Evolutionary conservation across 2,888 invertebrate species (phyloP).

Genomic region (Cephus pygmeus): DNA sequence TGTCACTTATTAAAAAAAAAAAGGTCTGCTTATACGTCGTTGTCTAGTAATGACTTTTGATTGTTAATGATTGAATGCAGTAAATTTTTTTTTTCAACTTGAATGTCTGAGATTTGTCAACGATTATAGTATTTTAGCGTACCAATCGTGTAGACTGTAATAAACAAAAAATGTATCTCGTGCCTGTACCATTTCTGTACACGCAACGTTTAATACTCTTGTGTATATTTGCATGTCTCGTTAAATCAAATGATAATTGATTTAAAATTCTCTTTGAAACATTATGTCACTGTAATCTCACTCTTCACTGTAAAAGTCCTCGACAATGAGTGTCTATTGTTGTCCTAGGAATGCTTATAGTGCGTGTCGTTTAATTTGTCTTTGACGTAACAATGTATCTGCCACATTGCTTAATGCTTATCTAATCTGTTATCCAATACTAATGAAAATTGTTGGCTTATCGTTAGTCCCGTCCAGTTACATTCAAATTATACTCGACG

Average conservation of each 20-base stretch:
- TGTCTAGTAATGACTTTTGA: background rate
- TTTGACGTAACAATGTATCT: slow-evolving; percentile 26
- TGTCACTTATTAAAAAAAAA: background rate
- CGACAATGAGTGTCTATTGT: background rate
- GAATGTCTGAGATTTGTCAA: background rate
- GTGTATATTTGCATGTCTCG: background rate
- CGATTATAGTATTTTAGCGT: background rate
- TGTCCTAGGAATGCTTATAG: background rate
- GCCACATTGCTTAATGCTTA: slow-evolving; percentile 22
- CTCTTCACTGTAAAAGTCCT: background rate
- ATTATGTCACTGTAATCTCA: background rate
- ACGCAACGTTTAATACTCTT: too few relatives aligned
- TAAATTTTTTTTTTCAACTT: background rate
- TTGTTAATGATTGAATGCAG: background rate
- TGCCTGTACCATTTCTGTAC: too few relatives aligned
- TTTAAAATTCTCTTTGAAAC: background rate
- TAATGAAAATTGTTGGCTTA: slow-evolving; percentile 22
- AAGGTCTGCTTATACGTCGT: background rate
- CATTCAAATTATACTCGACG: background rate
- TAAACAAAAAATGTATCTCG: too few relatives aligned
- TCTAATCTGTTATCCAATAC: slow-evolving; percentile 60
- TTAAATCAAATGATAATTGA: background rate
- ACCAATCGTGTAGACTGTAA: background rate
- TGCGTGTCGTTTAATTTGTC: background rate
- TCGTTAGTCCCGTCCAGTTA: background rate